These are phyloP conservation scores for Yponomeuta evonymella DNA, from an alignment of 2,888 invertebrate genomes.

Conservation along the genomic window DNA sequence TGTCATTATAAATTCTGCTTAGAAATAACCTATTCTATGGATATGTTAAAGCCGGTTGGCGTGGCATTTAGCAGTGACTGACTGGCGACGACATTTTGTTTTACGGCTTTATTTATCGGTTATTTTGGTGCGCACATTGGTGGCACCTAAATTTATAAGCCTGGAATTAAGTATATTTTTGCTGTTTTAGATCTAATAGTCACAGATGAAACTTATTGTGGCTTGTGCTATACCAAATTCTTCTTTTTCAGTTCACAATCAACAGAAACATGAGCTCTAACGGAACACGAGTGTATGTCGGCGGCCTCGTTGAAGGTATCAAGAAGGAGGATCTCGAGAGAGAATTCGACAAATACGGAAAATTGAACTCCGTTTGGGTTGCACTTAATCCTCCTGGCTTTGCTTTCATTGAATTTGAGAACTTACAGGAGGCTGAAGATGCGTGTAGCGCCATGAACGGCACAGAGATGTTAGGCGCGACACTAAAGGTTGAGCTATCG, in stretches of 20 bases:
- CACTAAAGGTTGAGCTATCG: slow-evolving; percentile 91
- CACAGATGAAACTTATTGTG: background rate
- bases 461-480: slow-evolving; percentile 90
- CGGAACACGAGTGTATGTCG: slow-evolving; percentile 91
- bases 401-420: slow-evolving; percentile 95
- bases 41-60: slow-evolving; percentile 30
- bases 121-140: background rate
- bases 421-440: slow-evolving; percentile 91
- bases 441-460: slow-evolving; percentile 93
- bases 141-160: background rate
- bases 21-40: background rate
- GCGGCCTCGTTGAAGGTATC: slow-evolving; percentile 90
- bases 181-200: background rate
- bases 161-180: background rate
- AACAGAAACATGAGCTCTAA: slow-evolving; percentile 54
- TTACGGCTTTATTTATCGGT: slow-evolving; percentile 28
- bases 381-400: slow-evolving; percentile 96
- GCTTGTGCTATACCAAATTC: background rate
- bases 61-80: slow-evolving; percentile 53
- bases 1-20: background rate
- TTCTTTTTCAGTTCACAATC: slow-evolving; percentile 29
- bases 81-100: slow-evolving; percentile 63
- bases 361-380: slow-evolving; percentile 94
- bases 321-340: slow-evolving; percentile 94
- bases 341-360: slow-evolving; percentile 94